Base-by-base conservation (phyloP, 2,797 vertebrate species). In the Poecilia gillii region DNA sequence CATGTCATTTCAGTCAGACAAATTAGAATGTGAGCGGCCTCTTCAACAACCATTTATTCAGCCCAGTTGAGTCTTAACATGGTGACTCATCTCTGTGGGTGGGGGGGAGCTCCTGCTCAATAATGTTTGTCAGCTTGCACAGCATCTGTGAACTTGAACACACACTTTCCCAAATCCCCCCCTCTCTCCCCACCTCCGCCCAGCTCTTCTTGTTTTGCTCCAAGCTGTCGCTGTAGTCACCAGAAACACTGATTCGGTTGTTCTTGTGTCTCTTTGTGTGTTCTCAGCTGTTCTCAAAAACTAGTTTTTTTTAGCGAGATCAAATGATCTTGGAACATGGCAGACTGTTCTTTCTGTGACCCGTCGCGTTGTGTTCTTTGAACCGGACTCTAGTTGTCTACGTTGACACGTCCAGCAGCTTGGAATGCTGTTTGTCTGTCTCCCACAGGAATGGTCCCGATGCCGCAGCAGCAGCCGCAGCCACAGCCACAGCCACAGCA, bases 381-480 rank as follows among this genome's bases (percentile, higher is more conserved):
- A 78, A 89, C 76, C 79, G 36, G 31, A 28, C 13, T 47, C 20
- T n/a, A 3, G 49, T 51, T 23, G 16, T 49, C 28, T 82, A 77
- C 13, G 55, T 13, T 28, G 46, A 43, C 31, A 45, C 14, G 41
- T 72, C 4, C 5, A 4, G 1, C 81, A 41, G 33, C 18, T 36
- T 23, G 6, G 23, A 72, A 73, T 28, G 12, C 6, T 45, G 47
- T 78, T 43, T 82, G 23, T 77, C 39, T 83, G 23, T 87, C 77
- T 84, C 31, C 31, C 93, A 41, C 87, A 98, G 98, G 98, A 84
- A 96, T 99, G 96, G 96, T 99, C 77, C 96, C 97, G 16, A 96
- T 99, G 94, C 98, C 98, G 33, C 97, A 97, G 31, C 98, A 95
- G 49, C 91, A 68, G 64, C 20, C 49, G 2, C 95, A 94, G 39